Evolutionary conservation across 2,113 vertebrate species (phyloP).

Genomic region (Passer montanus): DNA sequence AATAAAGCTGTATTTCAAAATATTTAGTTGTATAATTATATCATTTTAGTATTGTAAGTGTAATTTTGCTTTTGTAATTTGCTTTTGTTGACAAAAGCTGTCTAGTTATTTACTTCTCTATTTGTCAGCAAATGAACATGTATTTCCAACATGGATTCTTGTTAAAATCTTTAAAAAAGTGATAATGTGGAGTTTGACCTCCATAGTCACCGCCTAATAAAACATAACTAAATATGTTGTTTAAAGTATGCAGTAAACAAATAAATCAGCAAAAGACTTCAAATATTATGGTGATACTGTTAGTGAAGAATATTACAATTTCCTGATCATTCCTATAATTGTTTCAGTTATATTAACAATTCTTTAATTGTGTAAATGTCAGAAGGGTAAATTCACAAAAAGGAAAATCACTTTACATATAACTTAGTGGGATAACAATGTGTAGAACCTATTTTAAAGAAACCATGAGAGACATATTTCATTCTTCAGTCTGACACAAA

Average conservation of each 20-base stretch:
- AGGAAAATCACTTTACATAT: slow-evolving; percentile 8
- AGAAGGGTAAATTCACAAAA: slow-evolving; percentile 13
- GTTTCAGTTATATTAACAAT: neutral
- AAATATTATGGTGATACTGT: neutral
- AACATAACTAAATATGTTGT: slow-evolving; percentile 21
- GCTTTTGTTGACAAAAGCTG: neutral
- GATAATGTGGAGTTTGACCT: slow-evolving; percentile 20
- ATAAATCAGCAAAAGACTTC: slow-evolving; percentile 16
- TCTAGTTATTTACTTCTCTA: neutral
- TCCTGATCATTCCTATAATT: neutral
- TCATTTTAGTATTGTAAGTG: neutral
- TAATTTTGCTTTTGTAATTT: slow-evolving; percentile 1
- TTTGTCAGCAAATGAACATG: slow-evolving; percentile 10
- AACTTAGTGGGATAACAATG: slow-evolving; percentile 43
- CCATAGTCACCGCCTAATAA: slow-evolving; percentile 32
- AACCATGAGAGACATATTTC: slow-evolving; percentile 28
- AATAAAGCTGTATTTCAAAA: slow-evolving; percentile 45
- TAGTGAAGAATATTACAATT: neutral
- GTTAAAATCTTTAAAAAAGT: neutral
- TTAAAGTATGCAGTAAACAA: slow-evolving; percentile 42
- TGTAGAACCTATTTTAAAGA: slow-evolving; percentile 46
- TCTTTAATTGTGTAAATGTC: slow-evolving; percentile 1
- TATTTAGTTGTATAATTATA: neutral
- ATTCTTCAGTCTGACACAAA: slow-evolving; percentile 15
- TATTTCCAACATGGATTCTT: neutral